A percentile compares a stretch with the other conserved stretches of the same genome.
phyloP scores from a whole-genome alignment of 2,888 invertebrate species.

The Lampropteryx suffumata region DNA sequence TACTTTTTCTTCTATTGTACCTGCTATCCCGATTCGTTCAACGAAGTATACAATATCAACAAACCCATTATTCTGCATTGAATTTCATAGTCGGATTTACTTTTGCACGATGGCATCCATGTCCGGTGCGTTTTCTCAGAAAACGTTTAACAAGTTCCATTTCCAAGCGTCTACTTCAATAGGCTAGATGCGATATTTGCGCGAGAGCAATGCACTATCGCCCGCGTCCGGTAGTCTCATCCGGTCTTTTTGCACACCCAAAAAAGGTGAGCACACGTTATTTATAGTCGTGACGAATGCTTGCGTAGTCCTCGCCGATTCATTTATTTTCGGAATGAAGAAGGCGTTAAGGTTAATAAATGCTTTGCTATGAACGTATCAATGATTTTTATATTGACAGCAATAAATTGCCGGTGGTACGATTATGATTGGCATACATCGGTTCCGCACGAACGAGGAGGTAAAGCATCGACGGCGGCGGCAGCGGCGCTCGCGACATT shows the following conservation, averaged over 20 bases:
- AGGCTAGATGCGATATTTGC: constrained; percentile 58
- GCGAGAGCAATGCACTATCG: constrained; percentile 67
- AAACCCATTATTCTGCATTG: constrained; percentile 27
- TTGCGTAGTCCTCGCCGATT: constrained; percentile 58
- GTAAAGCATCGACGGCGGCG: constrained; percentile 47
- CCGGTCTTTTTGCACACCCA: constrained; percentile 79
- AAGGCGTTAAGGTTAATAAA: constrained; percentile 50
- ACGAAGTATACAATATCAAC: constrained; percentile 31
- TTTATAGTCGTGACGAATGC: constrained; percentile 76
- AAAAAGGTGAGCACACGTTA: constrained; percentile 80
- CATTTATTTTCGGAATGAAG: constrained; percentile 69
- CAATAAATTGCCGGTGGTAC: constrained; percentile 6
- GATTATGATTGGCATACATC: constrained; percentile 39
- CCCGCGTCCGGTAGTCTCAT: constrained; percentile 75
- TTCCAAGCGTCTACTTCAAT: constrained; percentile 38
- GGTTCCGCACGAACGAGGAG: constrained; percentile 72
- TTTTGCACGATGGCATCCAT: constrained; percentile 64
- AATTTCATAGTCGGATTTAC: constrained; percentile 50
- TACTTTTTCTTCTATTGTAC: constrained; percentile 49
- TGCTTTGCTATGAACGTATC: constrained; percentile 43
- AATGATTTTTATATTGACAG: constrained; percentile 4
- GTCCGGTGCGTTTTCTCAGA: constrained; percentile 62
- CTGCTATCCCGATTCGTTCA: constrained; percentile 42
- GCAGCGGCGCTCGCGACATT: constrained; percentile 67
- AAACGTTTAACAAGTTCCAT: constrained; percentile 40